Evolutionary conservation across 2,888 invertebrate species (phyloP), one percentile per base, ranked within the genome.

Genomic region (Rhogogaster chlorosoma): DNA sequence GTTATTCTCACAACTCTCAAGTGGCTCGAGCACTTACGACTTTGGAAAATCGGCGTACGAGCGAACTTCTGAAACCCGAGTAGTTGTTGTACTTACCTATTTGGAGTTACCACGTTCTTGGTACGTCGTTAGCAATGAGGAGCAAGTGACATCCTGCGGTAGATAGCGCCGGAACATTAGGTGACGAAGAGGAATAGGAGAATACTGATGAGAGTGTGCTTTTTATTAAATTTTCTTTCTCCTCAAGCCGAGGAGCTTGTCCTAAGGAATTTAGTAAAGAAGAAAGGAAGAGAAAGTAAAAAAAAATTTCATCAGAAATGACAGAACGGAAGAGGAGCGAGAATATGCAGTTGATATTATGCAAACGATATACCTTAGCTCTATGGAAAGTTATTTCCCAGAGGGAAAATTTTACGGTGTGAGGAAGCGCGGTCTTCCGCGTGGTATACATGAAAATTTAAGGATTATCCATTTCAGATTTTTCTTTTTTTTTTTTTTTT

Each of bases 361-460:
- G 80, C 80, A 80, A 80, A 80, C 80, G 80, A 61, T 80, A 67
- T 67, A 32, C 67, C 67, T 67, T 32, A 67, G 15, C 67, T 61
- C 67, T 53, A 53, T 53, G 38, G 6, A 61, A 26, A 61, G 36
- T 53, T 78, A 78, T 77, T 77, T 77, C 77, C 77, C 77, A 53
- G 45, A 7, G 77, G 77, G 77, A n/a, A 77, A 53, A 29, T 77
- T 53, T 49, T 77, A 49, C 49, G n/a, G 42, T 45, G 45, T 75
- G 61, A 61, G 61, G 4, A 26, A 61, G 15, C 26, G n/a, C n/a
- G 75, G 22, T n/a, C 18, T 22, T 75, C 45, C 77, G n/a, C 4
- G 7, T n/a, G 18, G 77, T 77, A 45, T 45, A 53, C 18, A 77
- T 18, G 45, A 29, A n/a, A 29, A 22, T 77, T 77, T 22, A 18